Conservation (phyloP, 1,140 invertebrate genomes). For the Panagrolaimus sp. region DNA sequence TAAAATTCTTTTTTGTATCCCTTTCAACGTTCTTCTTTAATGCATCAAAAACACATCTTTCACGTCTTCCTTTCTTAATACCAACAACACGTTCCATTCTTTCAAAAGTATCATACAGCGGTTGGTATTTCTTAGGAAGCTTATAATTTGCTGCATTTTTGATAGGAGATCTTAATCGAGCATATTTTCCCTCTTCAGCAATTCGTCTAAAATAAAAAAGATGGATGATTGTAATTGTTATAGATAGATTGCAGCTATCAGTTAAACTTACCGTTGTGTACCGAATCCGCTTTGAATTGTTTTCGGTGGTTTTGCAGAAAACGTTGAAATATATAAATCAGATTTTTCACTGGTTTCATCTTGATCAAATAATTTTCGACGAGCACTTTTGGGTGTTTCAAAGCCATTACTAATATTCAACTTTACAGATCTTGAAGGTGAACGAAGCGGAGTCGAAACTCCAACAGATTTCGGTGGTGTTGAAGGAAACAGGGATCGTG, state of each 20-base stretch:
- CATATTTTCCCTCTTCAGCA: background rate
- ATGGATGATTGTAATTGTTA: background rate
- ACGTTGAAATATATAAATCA: background rate
- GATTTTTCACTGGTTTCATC: background rate
- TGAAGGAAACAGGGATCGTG: no score
- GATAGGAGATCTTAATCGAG: background rate
- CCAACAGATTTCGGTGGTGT: no score
- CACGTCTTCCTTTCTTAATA: background rate
- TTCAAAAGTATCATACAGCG: background rate
- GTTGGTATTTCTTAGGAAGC: background rate
- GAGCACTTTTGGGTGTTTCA: background rate
- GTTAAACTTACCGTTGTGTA: no score
- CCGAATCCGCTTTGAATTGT: background rate
- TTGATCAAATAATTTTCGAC: slow-evolving; percentile 4
- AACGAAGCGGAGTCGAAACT: no score
- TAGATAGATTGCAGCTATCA: background rate
- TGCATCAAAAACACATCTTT: background rate
- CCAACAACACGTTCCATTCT: background rate
- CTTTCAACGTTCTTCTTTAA: background rate
- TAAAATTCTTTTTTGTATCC: background rate
- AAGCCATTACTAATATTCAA: no score
- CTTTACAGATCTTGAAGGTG: no score
- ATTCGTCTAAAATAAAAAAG: background rate
- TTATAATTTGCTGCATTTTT: background rate
- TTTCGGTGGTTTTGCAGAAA: background rate